Evolutionary conservation across 64 coral and sea anemone genomes (phyloP).

Genomic region (Montipora sp.): DNA sequence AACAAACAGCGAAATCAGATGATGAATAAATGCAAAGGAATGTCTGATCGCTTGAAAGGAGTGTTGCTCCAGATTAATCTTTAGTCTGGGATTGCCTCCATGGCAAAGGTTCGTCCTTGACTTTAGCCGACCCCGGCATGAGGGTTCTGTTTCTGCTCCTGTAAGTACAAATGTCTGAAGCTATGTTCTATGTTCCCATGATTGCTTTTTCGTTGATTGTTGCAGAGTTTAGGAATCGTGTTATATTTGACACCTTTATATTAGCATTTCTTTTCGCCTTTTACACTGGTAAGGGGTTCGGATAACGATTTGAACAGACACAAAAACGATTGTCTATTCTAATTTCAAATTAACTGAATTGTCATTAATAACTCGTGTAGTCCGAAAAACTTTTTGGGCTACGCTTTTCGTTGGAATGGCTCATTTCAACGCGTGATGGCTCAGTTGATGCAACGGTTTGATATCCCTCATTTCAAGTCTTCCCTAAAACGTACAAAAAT

Average conservation of each 20-base stretch:
- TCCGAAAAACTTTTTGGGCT: neutral
- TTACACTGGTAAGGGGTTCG: neutral
- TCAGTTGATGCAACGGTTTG: too few relatives aligned
- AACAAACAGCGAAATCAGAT: conserved; percentile 1
- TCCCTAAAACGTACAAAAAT: neutral
- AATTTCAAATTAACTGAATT: too few relatives aligned
- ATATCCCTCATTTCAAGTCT: too few relatives aligned
- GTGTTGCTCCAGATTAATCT: neutral
- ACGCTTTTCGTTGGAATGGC: too few relatives aligned
- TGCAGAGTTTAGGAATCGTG: neutral
- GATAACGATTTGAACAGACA: too few relatives aligned
- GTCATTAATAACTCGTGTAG: too few relatives aligned
- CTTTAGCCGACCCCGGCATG: conserved; percentile 40
- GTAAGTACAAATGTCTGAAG: conserved; percentile 1
- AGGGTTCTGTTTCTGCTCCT: conserved; percentile 46
- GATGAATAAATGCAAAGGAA: conserved; percentile 58
- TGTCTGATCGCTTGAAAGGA: conserved; percentile 8
- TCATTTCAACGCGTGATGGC: too few relatives aligned
- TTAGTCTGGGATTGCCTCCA: conserved; percentile 36
- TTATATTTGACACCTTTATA: neutral
- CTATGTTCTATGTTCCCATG: neutral
- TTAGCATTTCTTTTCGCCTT: neutral
- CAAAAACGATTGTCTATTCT: too few relatives aligned
- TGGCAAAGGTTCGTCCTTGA: conserved; percentile 31
- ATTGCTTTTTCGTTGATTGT: neutral